Evolutionary conservation across 2,888 invertebrate genomes (phyloP), one percentile per base, ranked within the genome.

Genomic region (Sepiola atlantica): DNA sequence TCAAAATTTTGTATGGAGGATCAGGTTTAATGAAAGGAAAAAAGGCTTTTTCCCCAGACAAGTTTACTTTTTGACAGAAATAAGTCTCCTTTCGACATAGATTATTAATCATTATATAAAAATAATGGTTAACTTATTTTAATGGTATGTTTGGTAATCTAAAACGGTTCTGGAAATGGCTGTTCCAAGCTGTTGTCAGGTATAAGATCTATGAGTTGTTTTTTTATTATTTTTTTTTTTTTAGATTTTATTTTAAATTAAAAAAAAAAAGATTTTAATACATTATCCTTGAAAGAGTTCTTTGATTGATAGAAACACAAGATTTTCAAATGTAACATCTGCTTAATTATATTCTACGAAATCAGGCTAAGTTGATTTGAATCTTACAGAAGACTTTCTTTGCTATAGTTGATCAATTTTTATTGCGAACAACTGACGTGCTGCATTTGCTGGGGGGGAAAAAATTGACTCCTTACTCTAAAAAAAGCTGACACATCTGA

Each of bases 171-270:
- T 77, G 32, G n/a, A 77, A 32, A 77, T 77, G n/a, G n/a, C 77
- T 77, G 32, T 77, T 77, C 32, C 77, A 77, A 77, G 77, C 77
- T 77, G 77, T 77, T 77, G 77, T 77, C 77, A 77, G 77, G 77
- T 45, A 77, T n/a, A 18, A 77, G 28, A n/a, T 45, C 45, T 4
- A 8, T 45, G 8, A 77, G n/a, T 77, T 77, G n/a, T 77, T 77
- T 77, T 77, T 16, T 32, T n/a, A n/a, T n/a, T n/a, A n/a, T n/a
- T 14, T 77, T 77, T 77, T 32, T 32, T 32, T 32, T 32, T 77
- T 77, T 14, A n/a, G n/a, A 45, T 45, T 45, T 45, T 45, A 45
- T 45, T 45, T 45, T 4, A 45, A 45, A 4, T 45, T 45, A 2
- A 45, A 2, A 4, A 45, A 45, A 45, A 45, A 45, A 4, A 45